Conservation (phyloP, 2,113 vertebrate species). For the Tamias sibiricus region DNA sequence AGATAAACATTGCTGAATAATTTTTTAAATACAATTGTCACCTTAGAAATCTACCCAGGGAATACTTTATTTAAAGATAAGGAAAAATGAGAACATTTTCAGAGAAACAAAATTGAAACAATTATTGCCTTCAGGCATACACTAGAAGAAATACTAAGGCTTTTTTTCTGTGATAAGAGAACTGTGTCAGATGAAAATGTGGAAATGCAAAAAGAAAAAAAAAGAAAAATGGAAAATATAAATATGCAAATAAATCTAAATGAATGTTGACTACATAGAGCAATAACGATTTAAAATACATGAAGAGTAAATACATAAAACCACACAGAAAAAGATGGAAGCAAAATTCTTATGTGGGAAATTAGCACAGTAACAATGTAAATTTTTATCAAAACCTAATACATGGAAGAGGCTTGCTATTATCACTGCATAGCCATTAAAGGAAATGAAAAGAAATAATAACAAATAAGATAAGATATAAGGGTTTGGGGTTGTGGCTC, state of each 20-base stretch:
- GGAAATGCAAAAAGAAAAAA: not conserved
- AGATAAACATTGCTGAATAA: not conserved
- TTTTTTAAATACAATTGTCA: not conserved
- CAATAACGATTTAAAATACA: not conserved
- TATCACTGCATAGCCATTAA: not conserved
- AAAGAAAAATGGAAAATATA: not conserved
- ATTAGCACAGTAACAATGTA: not conserved
- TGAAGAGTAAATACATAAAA: not conserved
- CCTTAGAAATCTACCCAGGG: not conserved
- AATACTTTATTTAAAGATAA: not conserved
- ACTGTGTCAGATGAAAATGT: not conserved
- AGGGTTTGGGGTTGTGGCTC: no score
- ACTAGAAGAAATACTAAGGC: not conserved
- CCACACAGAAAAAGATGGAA: not conserved
- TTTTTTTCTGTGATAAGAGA: not conserved
- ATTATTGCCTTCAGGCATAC: not conserved
- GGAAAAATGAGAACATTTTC: not conserved
- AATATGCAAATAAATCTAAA: not conserved
- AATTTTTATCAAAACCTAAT: not conserved
- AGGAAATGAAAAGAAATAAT: not conserved
- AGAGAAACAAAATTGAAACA: slow-evolving; percentile 3
- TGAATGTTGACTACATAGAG: not conserved
- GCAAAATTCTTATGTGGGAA: not conserved
- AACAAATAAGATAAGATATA: not conserved
- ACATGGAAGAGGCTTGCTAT: not conserved